These are phyloP conservation scores for Edolisoma coerulescens DNA, from an alignment of 2,113 vertebrate genomes.

Conservation along the genomic window DNA sequence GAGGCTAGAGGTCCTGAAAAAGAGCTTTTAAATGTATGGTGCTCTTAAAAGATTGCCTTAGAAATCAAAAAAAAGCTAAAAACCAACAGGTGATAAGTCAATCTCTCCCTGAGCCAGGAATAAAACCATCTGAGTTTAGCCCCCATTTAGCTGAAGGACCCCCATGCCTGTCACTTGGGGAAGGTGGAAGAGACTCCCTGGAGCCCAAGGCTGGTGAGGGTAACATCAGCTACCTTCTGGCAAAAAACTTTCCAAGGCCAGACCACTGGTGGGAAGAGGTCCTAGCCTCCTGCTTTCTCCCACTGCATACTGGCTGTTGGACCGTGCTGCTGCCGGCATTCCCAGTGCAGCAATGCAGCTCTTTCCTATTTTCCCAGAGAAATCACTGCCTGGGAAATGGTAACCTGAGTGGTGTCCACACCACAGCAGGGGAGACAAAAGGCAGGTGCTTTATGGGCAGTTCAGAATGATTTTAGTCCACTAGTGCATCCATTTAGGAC, in stretches of 20 bases:
- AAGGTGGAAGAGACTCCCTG: neutral
- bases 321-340: neutral
- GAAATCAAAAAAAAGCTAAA: neutral
- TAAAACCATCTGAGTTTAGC: neutral
- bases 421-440: neutral
- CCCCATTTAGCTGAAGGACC: fast-evolving
- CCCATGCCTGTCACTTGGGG: neutral
- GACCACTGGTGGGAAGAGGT: neutral
- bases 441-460: neutral
- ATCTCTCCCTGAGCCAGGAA: neutral
- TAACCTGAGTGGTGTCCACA: neutral
- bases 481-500: neutral
- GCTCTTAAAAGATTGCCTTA: neutral
- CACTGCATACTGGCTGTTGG: neutral
- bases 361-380: neutral
- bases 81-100: neutral
- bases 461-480: neutral
- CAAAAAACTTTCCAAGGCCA: neutral
- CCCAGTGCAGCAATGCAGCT: neutral
- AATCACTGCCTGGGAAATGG: neutral
- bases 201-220: neutral
- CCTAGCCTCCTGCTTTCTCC: neutral
- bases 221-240: neutral
- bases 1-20: neutral
- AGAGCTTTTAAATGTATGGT: neutral